Base-by-base conservation (phyloP, 2,113 vertebrate species). In the Synchiropus splendidus region DNA sequence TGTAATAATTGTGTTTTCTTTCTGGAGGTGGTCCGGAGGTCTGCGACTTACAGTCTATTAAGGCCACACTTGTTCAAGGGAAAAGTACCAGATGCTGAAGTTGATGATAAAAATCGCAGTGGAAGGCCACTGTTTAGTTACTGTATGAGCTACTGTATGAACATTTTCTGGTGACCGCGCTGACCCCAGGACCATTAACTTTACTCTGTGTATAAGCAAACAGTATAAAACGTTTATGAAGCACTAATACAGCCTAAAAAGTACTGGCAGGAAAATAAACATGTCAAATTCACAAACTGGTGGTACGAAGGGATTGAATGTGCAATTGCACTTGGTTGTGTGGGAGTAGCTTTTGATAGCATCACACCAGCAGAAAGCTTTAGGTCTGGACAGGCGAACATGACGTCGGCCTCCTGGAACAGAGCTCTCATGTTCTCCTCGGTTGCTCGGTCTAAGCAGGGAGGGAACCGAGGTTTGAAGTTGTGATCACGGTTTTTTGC, bases 1-100 rank as follows among this genome's bases (percentile, higher is more conserved):
- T 72, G 68, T 74, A 78, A 77, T 75, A 70, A 67, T n/a, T n/a
- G 62, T 72, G 63, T 77, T 75, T 80, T 72, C 66, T 56, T 70
- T 68, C 58, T 61, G 56, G 63, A 74, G 67, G 72, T 66, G 55
- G 68, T 65, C 58, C 41, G 49, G 61, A 72, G 63, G 60, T 67
- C 61, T 56, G 47, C 64, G 73, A 72, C 59, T 82, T 68, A 73
- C 12, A 66, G 50, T 61, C 60, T 65, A 45, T 75, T 70, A 70
- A 48, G 54, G 64, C 65, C 60, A 54, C 65, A 51, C 67, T 52
- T 53, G 67, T 41, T 14, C 51, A 47, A 73, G 51, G 31, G 43
- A 53, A 52, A 31, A 31, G 38, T 42, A 45, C 62, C 61, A 60
- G 71, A 73, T 75, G 70, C 48, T 56, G 2, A 53, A 8, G 55